Conservation (phyloP, 2,888 invertebrate genomes). For the Drosophila aldrichi region DNA sequence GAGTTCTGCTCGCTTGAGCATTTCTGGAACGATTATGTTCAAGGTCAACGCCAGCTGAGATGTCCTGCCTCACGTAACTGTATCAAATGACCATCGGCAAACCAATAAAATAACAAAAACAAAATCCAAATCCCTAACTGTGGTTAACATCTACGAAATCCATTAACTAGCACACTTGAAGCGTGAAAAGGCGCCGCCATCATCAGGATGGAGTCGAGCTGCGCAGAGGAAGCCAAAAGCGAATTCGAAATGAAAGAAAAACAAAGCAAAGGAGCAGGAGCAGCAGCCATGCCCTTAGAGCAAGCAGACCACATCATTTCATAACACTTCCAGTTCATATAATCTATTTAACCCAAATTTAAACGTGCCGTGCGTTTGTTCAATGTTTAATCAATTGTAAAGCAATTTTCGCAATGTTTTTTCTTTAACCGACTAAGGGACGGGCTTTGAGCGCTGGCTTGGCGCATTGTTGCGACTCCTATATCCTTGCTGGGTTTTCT, state of each 20-base stretch:
- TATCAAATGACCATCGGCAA: slow-evolving; percentile 49
- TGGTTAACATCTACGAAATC: slow-evolving; percentile 76
- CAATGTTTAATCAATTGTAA: slow-evolving; percentile 82
- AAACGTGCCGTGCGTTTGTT: slow-evolving; percentile 78
- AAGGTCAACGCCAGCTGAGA: slow-evolving; percentile 28
- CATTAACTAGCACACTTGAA: slow-evolving; percentile 76
- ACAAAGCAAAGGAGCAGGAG: slow-evolving; percentile 7
- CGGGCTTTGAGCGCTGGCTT: slow-evolving; percentile 31
- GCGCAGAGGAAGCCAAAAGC: slow-evolving; percentile 17
- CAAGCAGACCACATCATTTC: slow-evolving; percentile 73
- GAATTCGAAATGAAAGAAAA: slow-evolving; percentile 43
- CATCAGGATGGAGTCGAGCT: slow-evolving; percentile 1
- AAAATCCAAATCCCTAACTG: slow-evolving; percentile 63
- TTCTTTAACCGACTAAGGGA: slow-evolving; percentile 67
- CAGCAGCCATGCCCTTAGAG: slow-evolving; percentile 9
- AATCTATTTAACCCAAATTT: slow-evolving; percentile 83
- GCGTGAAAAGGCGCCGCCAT: slow-evolving; percentile 65
- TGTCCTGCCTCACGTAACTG: slow-evolving; percentile 36
- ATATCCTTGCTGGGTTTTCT: slow-evolving; percentile 50
- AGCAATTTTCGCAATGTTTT: slow-evolving; percentile 81
- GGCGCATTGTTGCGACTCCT: slow-evolving; percentile 64
- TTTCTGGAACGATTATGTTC: slow-evolving; percentile 13
- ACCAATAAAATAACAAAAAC: slow-evolving; percentile 35
- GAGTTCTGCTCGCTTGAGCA: slow-evolving; percentile 23
- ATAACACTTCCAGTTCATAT: slow-evolving; percentile 81